These are phyloP conservation scores for Lepisosteus oculatus DNA, from an alignment of 2,113 vertebrate genomes.

Conservation along the genomic window DNA sequence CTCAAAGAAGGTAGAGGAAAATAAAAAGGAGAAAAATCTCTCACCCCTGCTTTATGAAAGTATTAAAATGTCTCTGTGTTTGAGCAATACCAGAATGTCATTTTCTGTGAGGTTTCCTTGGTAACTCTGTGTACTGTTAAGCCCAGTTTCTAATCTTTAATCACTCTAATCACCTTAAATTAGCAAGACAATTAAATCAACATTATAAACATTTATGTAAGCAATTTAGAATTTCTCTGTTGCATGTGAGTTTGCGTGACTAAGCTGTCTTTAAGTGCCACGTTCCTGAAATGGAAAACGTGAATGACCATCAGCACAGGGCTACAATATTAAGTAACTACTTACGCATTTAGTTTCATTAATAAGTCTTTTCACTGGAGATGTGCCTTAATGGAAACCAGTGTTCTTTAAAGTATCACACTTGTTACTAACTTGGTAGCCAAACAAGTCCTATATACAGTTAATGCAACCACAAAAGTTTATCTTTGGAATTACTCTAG, in stretches of 20 bases:
- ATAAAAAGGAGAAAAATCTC: too few relatives aligned
- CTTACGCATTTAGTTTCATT: conserved; percentile 12
- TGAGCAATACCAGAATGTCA: conserved; percentile 12
- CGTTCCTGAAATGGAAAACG: conserved; percentile 1
- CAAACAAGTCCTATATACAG: not conserved
- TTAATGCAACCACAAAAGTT: too few relatives aligned
- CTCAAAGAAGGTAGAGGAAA: too few relatives aligned
- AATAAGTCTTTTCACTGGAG: not conserved
- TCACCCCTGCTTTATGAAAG: too few relatives aligned
- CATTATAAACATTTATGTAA: conserved; percentile 49
- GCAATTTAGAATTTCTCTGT: conserved; percentile 35
- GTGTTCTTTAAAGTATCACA: not conserved
- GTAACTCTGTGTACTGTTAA: conserved; percentile 54
- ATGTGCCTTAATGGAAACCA: not conserved
- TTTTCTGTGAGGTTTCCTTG: conserved; percentile 51
- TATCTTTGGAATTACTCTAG: too few relatives aligned
- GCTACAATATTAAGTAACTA: conserved; percentile 29
- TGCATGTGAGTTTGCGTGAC: conserved; percentile 17
- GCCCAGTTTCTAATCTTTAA: conserved; percentile 47
- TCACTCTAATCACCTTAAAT: conserved; percentile 53
- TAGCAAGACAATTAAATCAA: conserved; percentile 56
- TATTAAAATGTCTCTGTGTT: not conserved
- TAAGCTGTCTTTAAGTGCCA: conserved; percentile 8
- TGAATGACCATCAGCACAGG: conserved; percentile 13
- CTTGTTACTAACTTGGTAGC: not conserved